Conservation (phyloP, 1,140 invertebrate species). For the Polypedilum vanderplanki region DNA sequence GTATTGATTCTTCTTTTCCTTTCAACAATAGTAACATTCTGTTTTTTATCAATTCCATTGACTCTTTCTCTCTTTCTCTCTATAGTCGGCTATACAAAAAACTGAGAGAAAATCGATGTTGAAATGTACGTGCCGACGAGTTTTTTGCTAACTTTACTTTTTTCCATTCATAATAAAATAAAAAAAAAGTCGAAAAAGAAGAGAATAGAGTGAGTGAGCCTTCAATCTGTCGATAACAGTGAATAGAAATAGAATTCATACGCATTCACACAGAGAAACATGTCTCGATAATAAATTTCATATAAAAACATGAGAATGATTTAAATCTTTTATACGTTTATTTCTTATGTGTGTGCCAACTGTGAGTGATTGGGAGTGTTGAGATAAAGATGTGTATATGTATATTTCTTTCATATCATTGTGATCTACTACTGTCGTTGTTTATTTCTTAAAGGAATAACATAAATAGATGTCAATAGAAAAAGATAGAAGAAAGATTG, state of each 20-base stretch:
- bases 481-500: neutral
- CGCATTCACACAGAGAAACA: slow-evolving; percentile 7
- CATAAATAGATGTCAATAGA: neutral
- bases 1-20: too few species aligned
- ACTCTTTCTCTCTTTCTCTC: too few species aligned
- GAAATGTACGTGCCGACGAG: slow-evolving; percentile 11
- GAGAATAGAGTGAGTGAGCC: neutral
- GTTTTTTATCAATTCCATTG: too few species aligned
- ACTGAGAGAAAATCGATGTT: slow-evolving; percentile 21
- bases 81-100: neutral
- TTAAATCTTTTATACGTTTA: slow-evolving; percentile 23
- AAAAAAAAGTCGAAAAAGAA: neutral
- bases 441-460: neutral
- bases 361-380: too few species aligned
- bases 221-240: slow-evolving; percentile 22
- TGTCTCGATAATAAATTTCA: slow-evolving; percentile 24
- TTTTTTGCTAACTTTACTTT: neutral
- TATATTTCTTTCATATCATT: neutral
- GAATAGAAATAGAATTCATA: slow-evolving; percentile 8
- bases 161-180: neutral
- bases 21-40: too few species aligned
- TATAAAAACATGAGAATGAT: slow-evolving; percentile 3
- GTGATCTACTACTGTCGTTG: neutral
- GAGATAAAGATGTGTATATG: neutral
- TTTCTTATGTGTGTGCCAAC: too few species aligned